Evolutionary conservation across 2,113 vertebrate species (phyloP), one percentile per base, ranked within the genome.

Genomic region (Azemiops feae): DNA sequence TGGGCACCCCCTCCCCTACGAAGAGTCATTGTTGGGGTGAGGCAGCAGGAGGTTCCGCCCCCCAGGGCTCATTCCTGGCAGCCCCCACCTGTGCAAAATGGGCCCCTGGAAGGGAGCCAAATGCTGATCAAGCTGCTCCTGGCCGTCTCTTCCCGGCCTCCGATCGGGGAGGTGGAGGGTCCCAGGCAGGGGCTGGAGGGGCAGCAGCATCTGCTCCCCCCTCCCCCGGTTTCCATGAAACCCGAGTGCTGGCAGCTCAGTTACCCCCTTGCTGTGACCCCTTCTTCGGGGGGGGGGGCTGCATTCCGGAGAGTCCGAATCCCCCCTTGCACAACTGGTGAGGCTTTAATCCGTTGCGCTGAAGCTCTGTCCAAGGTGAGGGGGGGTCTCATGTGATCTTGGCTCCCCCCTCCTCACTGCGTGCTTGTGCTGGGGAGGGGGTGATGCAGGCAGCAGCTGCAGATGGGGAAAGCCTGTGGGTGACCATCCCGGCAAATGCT

Each of bases 241-340:
- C 92, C 43, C 0, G 64, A 93, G 87, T 43, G 10, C 92, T 16
- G 6, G 16, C 43, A 2, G 43, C 2, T 74, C 81, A 1, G 9
- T n/a, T 30, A 52, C 43, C 34, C 6, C 89, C 34, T 18, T 0
- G 0, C 53, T 1, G 18, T 20, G 88, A 52, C 89, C 91, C 57
- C 86, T 3, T 12, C 34, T 0, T 7, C 0, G 14, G 12, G 0
- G 96, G 89, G 85, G n/a, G 94, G 93, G 27, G 89, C 55, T 6
- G 0, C 95, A 96, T 96, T 96, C 95, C 39, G 58, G 64, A 58
- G 30, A 10, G 60, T n/a, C 50, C 3, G 16, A 5, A 39, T 25
- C n/a, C 7, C 87, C 89, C 27, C 43, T 27, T 12, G 52, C 11
- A 2, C 58, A 88, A 52, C 89, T 93, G 93, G 57, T 14, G 34